phyloP scores from a whole-genome alignment of 2,888 invertebrate genomes.

The Ophonus ardosiacus region DNA sequence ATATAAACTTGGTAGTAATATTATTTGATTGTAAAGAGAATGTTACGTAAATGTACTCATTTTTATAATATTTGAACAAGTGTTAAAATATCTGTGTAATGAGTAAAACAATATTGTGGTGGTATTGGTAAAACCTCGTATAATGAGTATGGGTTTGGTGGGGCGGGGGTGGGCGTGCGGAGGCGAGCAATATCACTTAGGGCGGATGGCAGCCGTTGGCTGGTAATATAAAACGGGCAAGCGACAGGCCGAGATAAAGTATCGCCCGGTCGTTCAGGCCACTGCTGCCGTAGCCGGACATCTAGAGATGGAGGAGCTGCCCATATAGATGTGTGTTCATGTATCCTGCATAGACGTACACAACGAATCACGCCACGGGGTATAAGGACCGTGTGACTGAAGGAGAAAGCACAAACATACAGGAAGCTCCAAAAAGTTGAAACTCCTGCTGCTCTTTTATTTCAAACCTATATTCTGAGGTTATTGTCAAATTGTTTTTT shows the following conservation, averaged over 20 bases:
- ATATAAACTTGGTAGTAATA: too few relatives aligned
- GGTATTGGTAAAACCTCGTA: not conserved
- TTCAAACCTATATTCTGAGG: too few relatives aligned
- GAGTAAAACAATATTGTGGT: not conserved
- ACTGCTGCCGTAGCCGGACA: not conserved
- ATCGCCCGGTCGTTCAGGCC: slow-evolving; percentile 21
- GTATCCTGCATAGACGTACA: not conserved
- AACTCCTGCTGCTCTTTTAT: too few relatives aligned
- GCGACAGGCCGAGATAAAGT: slow-evolving; percentile 36
- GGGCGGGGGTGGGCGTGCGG: not conserved
- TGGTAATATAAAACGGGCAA: slow-evolving; percentile 34
- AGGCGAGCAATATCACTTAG: slow-evolving; percentile 34
- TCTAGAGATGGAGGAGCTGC: not conserved
- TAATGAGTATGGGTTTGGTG: not conserved
- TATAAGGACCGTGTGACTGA: not conserved
- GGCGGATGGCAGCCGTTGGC: not conserved
- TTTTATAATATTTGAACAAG: too few relatives aligned
- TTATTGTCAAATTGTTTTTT: too few relatives aligned
- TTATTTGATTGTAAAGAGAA: too few relatives aligned
- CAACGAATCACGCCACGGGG: not conserved
- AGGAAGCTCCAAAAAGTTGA: too few relatives aligned
- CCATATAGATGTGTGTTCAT: not conserved
- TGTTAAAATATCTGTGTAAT: slow-evolving; percentile 13
- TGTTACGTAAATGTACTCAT: too few relatives aligned
- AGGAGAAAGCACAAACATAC: too few relatives aligned